Conservation (phyloP, 2,797 vertebrate genomes). For the Urosaurus nigricauda region DNA sequence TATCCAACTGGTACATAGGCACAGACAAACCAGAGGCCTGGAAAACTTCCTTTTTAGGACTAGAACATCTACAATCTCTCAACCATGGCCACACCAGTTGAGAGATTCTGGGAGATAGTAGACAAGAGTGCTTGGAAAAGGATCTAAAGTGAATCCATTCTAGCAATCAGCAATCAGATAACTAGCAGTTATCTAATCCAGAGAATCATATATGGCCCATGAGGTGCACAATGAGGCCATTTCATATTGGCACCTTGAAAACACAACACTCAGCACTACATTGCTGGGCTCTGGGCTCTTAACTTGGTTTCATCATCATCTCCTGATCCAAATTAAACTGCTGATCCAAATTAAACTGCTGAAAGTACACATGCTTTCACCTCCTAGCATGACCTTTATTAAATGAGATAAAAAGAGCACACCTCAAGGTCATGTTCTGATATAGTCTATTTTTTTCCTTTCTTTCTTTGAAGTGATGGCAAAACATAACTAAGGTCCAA, state of each 20-base stretch:
- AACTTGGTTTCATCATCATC: background rate
- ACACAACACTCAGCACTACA: background rate
- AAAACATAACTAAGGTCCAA: background rate
- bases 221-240: background rate
- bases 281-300: background rate
- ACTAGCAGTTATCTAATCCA: background rate
- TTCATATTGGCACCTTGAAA: background rate
- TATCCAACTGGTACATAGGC: background rate
- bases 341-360: background rate
- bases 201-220: background rate
- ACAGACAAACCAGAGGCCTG: background rate
- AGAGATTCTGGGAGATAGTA: no score
- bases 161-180: background rate
- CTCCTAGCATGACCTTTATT: background rate
- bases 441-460: background rate
- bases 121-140: background rate
- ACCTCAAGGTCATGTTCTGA: slow-evolving; percentile 24
- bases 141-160: background rate
- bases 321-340: slow-evolving; percentile 15
- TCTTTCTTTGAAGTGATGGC: slow-evolving; percentile 1
- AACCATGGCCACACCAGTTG: no score
- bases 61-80: no score
- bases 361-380: background rate
- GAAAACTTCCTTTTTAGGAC: no score
- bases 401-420: background rate